These are phyloP conservation scores for Leptobrachium ailaonicum DNA, from an alignment of 2,113 vertebrate genomes.

Conservation along the genomic window DNA sequence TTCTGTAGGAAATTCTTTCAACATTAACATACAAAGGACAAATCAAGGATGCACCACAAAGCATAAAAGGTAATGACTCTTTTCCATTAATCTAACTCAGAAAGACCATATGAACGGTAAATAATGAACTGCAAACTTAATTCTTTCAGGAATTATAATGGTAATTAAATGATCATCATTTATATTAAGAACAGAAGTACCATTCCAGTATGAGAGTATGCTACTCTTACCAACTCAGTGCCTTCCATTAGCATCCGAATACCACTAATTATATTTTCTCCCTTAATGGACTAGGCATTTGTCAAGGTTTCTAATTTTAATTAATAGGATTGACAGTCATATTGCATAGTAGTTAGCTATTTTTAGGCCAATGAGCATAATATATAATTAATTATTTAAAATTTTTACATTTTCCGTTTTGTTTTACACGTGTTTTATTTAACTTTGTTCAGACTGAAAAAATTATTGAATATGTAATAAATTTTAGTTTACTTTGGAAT, in stretches of 20 bases:
- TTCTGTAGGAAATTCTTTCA: not conserved
- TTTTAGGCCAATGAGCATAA: constrained; percentile 39
- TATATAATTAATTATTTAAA: constrained; percentile 1
- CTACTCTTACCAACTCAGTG: constrained; percentile 37
- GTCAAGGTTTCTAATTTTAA: constrained; percentile 43
- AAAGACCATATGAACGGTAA: constrained; percentile 8
- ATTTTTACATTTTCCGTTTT: not conserved
- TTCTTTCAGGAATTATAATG: constrained; percentile 35
- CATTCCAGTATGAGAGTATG: constrained; percentile 13
- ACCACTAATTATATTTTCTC: constrained; percentile 35
- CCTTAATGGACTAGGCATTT: constrained; percentile 39
- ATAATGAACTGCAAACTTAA: constrained; percentile 23
- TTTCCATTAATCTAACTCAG: not conserved
- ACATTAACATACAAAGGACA: not conserved
- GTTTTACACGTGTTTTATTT: not conserved
- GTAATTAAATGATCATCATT: constrained; percentile 37
- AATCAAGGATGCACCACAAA: not conserved
- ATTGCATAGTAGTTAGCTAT: constrained; percentile 21
- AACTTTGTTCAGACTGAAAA: too few species aligned
- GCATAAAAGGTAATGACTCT: constrained; percentile 10
- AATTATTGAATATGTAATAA: too few species aligned
- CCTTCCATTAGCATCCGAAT: constrained; percentile 33
- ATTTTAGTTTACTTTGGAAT: too few species aligned
- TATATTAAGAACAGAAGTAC: constrained; percentile 23
- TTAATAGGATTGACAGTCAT: constrained; percentile 40